Evolutionary conservation across 2,888 invertebrate species (phyloP), one percentile per base, ranked within the genome.

Genomic region (Amblyjoppa proteus): DNA sequence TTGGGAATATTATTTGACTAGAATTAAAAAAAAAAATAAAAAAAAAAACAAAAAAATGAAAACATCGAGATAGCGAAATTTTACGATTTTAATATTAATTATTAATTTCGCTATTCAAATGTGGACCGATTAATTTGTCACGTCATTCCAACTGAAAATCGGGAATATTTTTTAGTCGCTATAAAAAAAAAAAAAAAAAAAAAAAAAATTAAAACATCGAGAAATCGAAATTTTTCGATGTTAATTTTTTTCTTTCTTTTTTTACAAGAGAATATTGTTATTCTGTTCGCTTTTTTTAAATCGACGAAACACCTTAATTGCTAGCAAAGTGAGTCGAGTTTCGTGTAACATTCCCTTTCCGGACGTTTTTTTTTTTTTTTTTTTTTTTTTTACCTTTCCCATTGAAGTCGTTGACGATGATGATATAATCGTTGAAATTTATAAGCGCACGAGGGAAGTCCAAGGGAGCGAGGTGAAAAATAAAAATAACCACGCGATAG

Each of bases 401-500:
- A 58, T 61, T 49, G 49, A 69, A 75, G 49, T 80, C 20, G 45
- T 64, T 38, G 45, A 45, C 76, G 61, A 61, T 61, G 20, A 66
- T 34, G 49, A 53, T 75, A 79, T 76, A 66, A 64, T 69, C 68
- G 58, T 68, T 41, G 13, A 51, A 83, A 85, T 74, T 61, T 77
- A 81, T 77, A 73, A 79, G 61, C 28, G 61, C 78, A 53, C 41
- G 31, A 41, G n/a, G 45, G 13, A 11, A 38, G 28, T 5, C 20
- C 68, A 13, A 45, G 45, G 41, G 13, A 41, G 16, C 58, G 49
- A 31, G 74, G 68, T 20, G 0, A 38, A 77, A 77, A 77, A 83
- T 85, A 80, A 83, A 83, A 81, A 80, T 74, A 74, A 85, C 77
- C 85, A 83, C 85, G 80, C 83, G 80, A 85, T 41, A 77, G 69